Percentiles rank a stretch among this genome's conserved stretches.
phyloP scores from a whole-genome alignment of 64 coral and sea anemone genomes.

The Porites lutea region DNA sequence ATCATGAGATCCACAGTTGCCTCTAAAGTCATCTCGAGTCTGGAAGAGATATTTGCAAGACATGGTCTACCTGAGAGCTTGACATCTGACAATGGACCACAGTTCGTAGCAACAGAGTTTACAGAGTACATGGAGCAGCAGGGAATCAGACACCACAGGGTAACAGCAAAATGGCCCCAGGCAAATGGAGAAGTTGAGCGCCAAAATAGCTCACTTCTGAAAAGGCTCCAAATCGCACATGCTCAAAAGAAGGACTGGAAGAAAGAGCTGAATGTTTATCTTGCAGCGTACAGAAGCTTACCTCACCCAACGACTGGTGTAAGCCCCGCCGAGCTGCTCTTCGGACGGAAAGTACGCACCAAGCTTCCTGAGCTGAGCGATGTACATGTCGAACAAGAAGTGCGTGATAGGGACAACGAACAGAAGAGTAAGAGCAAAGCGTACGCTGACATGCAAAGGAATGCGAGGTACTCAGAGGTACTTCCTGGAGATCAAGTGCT shows the following conservation, averaged over 20 bases:
- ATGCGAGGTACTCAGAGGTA: constrained; percentile 9
- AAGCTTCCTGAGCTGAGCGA: constrained; percentile 38
- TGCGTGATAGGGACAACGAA: constrained; percentile 23
- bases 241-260: constrained; percentile 29
- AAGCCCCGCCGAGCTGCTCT: constrained; percentile 27
- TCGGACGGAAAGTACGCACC: constrained; percentile 38
- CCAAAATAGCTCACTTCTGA: constrained; percentile 39
- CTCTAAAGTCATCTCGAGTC: not conserved
- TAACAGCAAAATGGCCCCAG: constrained; percentile 22
- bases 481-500: constrained; percentile 22
- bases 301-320: constrained; percentile 20
- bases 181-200: constrained; percentile 11
- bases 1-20: constrained; percentile 3
- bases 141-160: constrained; percentile 11
- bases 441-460: not conserved
- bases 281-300: not conserved
- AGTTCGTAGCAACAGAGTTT: not conserved
- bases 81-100: constrained; percentile 32
- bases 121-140: not conserved
- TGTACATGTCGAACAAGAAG: constrained; percentile 25
- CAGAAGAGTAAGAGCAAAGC: constrained; percentile 32
- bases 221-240: constrained; percentile 29
- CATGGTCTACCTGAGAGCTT: constrained; percentile 6
- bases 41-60: not conserved
- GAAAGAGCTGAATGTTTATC: constrained; percentile 21